Base-by-base conservation (phyloP, 2,113 vertebrate species). In the Phocoena phocoena region DNA sequence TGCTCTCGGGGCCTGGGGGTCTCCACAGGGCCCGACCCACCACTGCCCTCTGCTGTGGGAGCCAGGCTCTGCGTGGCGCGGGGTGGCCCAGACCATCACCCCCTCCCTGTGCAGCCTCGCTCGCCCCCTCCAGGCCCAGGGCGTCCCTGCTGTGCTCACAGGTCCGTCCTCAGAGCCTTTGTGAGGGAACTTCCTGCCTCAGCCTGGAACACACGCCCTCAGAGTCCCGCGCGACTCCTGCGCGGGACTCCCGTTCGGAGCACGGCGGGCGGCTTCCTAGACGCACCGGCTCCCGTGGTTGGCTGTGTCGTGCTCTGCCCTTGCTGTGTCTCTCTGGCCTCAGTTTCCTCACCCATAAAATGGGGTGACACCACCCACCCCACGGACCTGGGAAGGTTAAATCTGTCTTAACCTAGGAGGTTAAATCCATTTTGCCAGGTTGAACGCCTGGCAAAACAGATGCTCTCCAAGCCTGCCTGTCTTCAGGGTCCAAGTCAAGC, bases 201-300 rank as follows among this genome's bases (percentile, higher is more conserved):
- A 0, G 0, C 50, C 76, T 6, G 26, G 55, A 36, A 21, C 55
- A 28, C 3, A 5, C 0, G 3, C 60, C 1, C 36, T 83, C 38
- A 7, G 68, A 21, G 38, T 7, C 79, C 88, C 65, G 12, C 47
- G 38, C 31, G 4, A 1, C 33, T 36, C 11, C 26, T 15, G 9
- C 15, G 67, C 0, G 0, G 11, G 11, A 60, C 13, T 5, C 28
- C 55, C 13, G 28, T 44, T 21, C 73, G 14, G 6, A 2, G 21
- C 23, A 0, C 3, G 31, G 6, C 41, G 13, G 5, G 0, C 6
- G 15, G 8, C 33, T 21, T 18, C 68, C 38, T 1, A 0, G 7
- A 47, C 10, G 9, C 14, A 8, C 13, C 28, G 18, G 26, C 23
- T 33, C 13, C 28, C 23, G 26, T 28, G 53, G 20, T 55, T 12